Percentiles rank a stretch among this genome's conserved stretches.
These are phyloP conservation scores for Drosophila testacea DNA, from an alignment of 2,888 invertebrate species.

Conservation along the genomic window DNA sequence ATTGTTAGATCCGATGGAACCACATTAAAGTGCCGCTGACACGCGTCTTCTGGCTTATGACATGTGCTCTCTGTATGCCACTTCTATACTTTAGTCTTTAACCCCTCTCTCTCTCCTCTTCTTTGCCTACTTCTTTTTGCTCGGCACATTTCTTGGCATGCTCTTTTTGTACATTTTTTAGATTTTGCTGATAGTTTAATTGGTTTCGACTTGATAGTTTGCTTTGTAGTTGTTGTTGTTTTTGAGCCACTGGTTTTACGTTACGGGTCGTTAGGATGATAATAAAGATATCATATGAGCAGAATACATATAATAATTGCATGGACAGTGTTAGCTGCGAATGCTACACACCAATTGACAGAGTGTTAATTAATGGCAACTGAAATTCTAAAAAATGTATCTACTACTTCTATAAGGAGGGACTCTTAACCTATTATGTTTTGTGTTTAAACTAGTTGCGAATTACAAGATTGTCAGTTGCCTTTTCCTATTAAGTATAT, in stretches of 20 bases:
- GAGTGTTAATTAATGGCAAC: slow-evolving; percentile 27
- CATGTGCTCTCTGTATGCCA: slow-evolving; percentile 58
- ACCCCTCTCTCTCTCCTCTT: slow-evolving; percentile 4
- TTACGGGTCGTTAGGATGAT: slow-evolving; percentile 45
- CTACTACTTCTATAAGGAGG: background rate
- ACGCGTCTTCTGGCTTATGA: slow-evolving; percentile 71
- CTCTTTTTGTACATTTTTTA: slow-evolving; percentile 52
- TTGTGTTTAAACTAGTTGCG: slow-evolving; percentile 8
- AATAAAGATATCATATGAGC: slow-evolving; percentile 67
- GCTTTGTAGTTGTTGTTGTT: slow-evolving; percentile 9
- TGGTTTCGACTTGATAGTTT: slow-evolving; percentile 62
- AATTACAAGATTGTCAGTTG: slow-evolving; percentile 14
- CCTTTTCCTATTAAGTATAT: background rate
- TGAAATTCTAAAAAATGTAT: slow-evolving; percentile 15
- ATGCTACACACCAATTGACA: slow-evolving; percentile 22
- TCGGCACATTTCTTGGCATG: slow-evolving; percentile 41
- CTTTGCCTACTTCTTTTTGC: slow-evolving; percentile 32
- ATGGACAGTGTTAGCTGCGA: slow-evolving; percentile 23
- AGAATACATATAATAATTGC: slow-evolving; percentile 63
- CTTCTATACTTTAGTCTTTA: background rate
- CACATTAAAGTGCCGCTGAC: slow-evolving; percentile 78
- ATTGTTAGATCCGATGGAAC: slow-evolving; percentile 47
- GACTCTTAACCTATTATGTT: background rate
- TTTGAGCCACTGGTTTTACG: slow-evolving; percentile 67
- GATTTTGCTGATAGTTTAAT: slow-evolving; percentile 78